phyloP scores from a whole-genome alignment of 2,888 invertebrate species.

The Anoplius nigerrimus region DNA sequence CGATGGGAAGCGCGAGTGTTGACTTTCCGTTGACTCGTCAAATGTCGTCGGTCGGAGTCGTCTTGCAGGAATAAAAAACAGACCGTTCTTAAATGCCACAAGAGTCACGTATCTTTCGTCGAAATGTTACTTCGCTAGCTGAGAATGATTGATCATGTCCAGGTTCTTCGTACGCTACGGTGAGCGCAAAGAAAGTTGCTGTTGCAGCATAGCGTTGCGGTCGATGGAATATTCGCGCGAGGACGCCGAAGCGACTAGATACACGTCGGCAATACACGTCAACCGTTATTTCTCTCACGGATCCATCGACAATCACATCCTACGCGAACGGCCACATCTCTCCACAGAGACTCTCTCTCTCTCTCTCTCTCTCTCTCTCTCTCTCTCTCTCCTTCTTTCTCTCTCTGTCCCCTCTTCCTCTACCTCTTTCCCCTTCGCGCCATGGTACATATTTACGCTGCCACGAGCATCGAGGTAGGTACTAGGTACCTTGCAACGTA shows the following conservation, averaged over 20 bases:
- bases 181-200: too few relatives aligned
- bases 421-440: background rate
- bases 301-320: conserved; percentile 21
- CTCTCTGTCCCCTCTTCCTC: background rate
- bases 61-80: too few relatives aligned
- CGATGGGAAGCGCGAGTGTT: too few relatives aligned
- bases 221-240: conserved; percentile 7
- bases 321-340: conserved; percentile 3
- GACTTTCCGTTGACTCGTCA: too few relatives aligned
- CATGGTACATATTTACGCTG: conserved; percentile 9
- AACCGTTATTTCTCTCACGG: conserved; percentile 13
- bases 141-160: too few relatives aligned
- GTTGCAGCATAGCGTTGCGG: too few relatives aligned
- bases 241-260: conserved; percentile 1
- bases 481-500: background rate
- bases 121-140: too few relatives aligned
- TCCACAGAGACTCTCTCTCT: too few relatives aligned
- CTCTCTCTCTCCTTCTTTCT: conserved; percentile 1
- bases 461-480: conserved; percentile 20
- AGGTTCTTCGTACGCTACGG: too few relatives aligned
- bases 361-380: conserved; percentile 6
- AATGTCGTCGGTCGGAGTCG: too few relatives aligned
- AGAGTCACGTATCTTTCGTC: too few relatives aligned
- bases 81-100: too few relatives aligned
- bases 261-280: background rate